A percentile compares a stretch with the other conserved stretches of the same genome.
Conservation (phyloP, 2,797 vertebrate species). For the Limosa lapponica region DNA sequence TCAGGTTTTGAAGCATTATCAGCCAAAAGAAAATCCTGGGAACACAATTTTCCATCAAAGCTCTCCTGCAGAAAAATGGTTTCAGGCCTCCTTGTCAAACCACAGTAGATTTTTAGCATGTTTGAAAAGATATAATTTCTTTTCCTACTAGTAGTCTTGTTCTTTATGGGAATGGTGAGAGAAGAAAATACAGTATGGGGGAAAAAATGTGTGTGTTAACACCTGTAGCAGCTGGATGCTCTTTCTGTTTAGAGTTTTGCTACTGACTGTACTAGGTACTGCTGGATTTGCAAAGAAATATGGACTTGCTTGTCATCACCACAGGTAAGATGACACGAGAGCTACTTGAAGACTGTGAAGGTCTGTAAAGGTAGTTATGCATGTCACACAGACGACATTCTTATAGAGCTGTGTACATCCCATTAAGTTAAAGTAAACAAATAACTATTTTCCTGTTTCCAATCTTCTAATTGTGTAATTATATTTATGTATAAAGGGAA, state of each 20-base stretch:
- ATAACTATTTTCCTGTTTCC: not conserved
- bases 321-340: not conserved
- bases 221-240: not conserved
- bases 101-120: too few species aligned
- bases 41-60: not conserved
- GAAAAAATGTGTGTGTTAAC: not conserved
- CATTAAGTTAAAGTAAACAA: not conserved
- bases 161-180: not conserved
- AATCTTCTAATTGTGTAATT: not conserved
- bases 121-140: not conserved
- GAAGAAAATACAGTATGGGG: not conserved
- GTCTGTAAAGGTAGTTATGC: not conserved
- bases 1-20: not conserved
- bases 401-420: not conserved
- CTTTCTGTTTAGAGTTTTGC: not conserved
- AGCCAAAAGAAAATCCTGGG: not conserved
- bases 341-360: not conserved
- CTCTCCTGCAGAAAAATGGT: not conserved
- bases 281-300: not conserved
- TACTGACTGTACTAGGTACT: not conserved
- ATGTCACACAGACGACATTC: not conserved
- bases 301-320: not conserved
- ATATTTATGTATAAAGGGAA: not conserved
- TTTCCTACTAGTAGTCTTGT: not conserved
- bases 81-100: not conserved